Conservation (phyloP, 2,113 vertebrate species). For the Xyliphius kryptos region DNA sequence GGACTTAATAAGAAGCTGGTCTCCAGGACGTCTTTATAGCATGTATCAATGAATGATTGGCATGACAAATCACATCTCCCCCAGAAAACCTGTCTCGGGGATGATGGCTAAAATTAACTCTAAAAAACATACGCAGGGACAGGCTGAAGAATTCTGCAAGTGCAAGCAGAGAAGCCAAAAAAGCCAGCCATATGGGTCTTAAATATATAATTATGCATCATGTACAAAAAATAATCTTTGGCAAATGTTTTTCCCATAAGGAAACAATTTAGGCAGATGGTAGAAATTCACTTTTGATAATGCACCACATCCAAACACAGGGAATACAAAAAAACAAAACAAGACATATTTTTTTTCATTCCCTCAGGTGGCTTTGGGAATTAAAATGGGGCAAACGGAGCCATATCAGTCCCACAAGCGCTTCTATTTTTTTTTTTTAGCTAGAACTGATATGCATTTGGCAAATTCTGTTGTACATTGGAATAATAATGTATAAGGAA, state of each 20-base stretch:
- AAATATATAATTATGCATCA: constrained; percentile 45
- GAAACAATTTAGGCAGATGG: constrained; percentile 42
- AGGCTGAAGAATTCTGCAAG: constrained; percentile 3
- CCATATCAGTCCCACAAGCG: constrained; percentile 14
- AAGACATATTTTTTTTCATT: constrained; percentile 8
- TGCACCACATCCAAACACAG: too few species aligned
- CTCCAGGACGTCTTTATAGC: constrained; percentile 12
- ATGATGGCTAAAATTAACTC: constrained; percentile 12
- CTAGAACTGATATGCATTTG: background rate
- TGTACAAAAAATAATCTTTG: constrained; percentile 40
- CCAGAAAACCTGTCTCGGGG: constrained; percentile 5
- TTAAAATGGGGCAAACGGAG: constrained; percentile 28
- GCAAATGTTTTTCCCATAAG: constrained; percentile 35
- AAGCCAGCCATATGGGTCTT: constrained; percentile 36
- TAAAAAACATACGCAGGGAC: constrained; percentile 21
- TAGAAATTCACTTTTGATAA: constrained; percentile 26
- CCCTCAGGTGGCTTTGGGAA: constrained; percentile 24
- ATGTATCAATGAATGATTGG: constrained; percentile 27
- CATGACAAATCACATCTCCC: constrained; percentile 20
- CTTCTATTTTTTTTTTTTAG: too few species aligned
- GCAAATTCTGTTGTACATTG: constrained; percentile 4
- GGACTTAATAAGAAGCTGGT: constrained; percentile 27
- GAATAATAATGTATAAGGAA: background rate
- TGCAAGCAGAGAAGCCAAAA: constrained; percentile 36
- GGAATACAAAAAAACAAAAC: constrained; percentile 9